phyloP scores from a whole-genome alignment of 2,797 vertebrate species.

The Gobio occitaniae region DNA sequence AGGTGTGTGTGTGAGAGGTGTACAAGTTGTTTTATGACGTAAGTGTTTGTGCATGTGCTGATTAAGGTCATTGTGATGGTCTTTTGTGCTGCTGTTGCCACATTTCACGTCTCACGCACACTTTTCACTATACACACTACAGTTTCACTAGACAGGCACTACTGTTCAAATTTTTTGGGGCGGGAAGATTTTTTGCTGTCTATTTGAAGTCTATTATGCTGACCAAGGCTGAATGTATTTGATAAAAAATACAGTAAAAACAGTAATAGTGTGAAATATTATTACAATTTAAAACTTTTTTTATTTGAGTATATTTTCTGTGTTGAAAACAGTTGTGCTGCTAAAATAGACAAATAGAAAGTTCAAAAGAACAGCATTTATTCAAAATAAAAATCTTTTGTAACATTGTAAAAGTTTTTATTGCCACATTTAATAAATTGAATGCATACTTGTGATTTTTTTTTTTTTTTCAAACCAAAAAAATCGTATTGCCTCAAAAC shows the following conservation, averaged over 20 bases:
- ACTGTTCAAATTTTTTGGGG: neutral
- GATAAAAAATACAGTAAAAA: neutral
- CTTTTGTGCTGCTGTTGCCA: slow-evolving; percentile 50
- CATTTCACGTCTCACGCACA: slow-evolving; percentile 16
- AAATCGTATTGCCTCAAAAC: neutral
- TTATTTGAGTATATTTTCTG: neutral
- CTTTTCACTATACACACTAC: neutral
- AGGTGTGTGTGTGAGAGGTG: neutral
- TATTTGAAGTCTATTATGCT: neutral
- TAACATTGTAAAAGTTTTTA: neutral
- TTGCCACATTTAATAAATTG: neutral
- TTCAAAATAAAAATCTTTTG: neutral
- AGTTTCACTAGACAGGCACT: neutral
- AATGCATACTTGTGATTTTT: neutral
- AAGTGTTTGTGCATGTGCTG: slow-evolving; percentile 35
- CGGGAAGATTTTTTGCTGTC: neutral
- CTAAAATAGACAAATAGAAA: neutral
- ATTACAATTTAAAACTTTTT: too few relatives aligned
- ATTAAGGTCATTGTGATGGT: slow-evolving; percentile 51
- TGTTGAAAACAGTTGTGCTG: neutral
- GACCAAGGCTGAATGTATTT: neutral
- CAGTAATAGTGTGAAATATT: too few relatives aligned
- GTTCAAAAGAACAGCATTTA: neutral
- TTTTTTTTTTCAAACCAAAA: slow-evolving; percentile 11
- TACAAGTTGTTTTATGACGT: slow-evolving; percentile 18